Percentiles rank a stretch among this genome's conserved stretches.
Evolutionary conservation across 2,888 invertebrate species (phyloP).

Genomic region (Dendrolimus houi): DNA sequence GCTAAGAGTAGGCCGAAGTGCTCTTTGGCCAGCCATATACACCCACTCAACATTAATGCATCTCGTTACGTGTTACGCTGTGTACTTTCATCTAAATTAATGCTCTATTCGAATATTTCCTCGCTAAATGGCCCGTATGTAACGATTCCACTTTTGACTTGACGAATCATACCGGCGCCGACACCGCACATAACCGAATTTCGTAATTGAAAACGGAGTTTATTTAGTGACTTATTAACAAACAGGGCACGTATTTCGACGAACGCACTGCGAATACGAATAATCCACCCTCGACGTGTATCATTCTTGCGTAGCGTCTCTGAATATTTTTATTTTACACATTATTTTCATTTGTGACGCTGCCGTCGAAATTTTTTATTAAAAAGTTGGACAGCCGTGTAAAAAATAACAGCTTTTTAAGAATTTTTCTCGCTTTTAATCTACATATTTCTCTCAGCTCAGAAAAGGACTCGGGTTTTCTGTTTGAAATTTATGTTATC

Average conservation of each 20-base stretch:
- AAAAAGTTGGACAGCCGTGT: conserved; percentile 9
- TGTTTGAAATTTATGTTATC: too few relatives aligned
- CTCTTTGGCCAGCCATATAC: conserved; percentile 30
- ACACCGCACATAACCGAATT: conserved; percentile 34
- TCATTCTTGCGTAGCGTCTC: conserved; percentile 33
- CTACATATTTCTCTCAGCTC: background rate
- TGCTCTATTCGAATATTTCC: conserved; percentile 32
- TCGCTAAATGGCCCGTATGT: conserved; percentile 20
- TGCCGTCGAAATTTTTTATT: conserved; percentile 24
- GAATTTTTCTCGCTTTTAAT: background rate
- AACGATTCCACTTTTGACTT: conserved; percentile 25
- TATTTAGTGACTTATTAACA: conserved; percentile 54
- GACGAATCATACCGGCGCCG: conserved; percentile 27
- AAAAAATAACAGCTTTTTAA: background rate
- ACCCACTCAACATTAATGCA: conserved; percentile 46
- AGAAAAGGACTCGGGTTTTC: background rate
- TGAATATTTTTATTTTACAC: conserved; percentile 16
- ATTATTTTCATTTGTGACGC: conserved; percentile 26
- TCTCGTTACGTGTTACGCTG: conserved; percentile 47
- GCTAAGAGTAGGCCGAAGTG: conserved; percentile 35
- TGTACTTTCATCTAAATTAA: conserved; percentile 40
- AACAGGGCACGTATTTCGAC: conserved; percentile 47
- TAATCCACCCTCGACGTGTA: conserved; percentile 40
- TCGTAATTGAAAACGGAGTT: conserved; percentile 60
- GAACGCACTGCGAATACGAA: conserved; percentile 60